Evolutionary conservation across 2,113 vertebrate genomes (phyloP).

Genomic region (Hydrochoerus hydrochaeris): DNA sequence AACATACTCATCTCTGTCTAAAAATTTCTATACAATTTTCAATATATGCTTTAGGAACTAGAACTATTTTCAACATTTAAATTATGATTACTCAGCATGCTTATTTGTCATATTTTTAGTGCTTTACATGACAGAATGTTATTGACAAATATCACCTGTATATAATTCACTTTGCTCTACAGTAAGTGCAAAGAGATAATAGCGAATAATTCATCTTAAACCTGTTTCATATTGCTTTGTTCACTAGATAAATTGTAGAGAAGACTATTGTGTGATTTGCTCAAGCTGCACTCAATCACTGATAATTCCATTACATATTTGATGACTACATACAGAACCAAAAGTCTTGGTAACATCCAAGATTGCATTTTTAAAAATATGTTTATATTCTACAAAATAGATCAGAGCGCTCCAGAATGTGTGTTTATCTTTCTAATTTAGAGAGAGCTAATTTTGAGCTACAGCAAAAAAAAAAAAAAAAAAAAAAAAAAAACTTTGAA

Average conservation of each 20-base stretch:
- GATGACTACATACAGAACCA: constrained; percentile 47
- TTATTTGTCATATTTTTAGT: constrained; percentile 40
- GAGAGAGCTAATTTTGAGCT: constrained; percentile 30
- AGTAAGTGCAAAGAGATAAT: constrained; percentile 43
- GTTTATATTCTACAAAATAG: constrained; percentile 20
- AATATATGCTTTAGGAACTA: background rate
- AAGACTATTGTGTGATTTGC: constrained; percentile 42
- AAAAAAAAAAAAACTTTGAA: constrained; percentile 25
- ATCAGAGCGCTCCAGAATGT: constrained; percentile 37
- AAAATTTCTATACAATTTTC: background rate
- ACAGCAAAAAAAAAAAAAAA: constrained; percentile 35
- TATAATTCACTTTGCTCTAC: constrained; percentile 59
- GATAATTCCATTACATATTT: constrained; percentile 56
- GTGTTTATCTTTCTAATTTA: constrained; percentile 53
- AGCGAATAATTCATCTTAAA: constrained; percentile 68
- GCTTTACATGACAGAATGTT: constrained; percentile 39
- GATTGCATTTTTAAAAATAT: constrained; percentile 12
- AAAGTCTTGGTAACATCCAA: constrained; percentile 13
- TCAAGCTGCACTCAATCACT: constrained; percentile 64
- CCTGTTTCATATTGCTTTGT: constrained; percentile 52
- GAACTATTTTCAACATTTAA: constrained; percentile 29
- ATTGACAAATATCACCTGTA: constrained; percentile 42
- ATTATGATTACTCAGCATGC: background rate
- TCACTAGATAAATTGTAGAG: constrained; percentile 16
- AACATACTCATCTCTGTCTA: background rate